Evolutionary conservation across 2,113 vertebrate species (phyloP).

Genomic region (Nothocercus nigrocapillus): DNA sequence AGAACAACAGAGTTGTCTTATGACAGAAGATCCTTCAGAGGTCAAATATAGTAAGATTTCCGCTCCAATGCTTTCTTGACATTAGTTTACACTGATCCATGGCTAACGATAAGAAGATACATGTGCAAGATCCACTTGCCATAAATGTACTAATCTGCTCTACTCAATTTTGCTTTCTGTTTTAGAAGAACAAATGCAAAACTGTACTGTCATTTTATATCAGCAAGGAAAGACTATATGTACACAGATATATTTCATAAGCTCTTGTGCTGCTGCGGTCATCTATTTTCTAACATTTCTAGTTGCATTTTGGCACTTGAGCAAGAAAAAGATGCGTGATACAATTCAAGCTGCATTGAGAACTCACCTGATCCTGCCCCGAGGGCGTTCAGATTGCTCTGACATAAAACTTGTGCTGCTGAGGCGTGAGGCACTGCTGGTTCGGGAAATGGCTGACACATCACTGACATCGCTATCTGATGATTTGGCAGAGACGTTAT

Average conservation of each 20-base stretch:
- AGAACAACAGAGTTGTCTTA: background rate
- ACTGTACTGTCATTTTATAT: background rate
- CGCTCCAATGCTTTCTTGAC: background rate
- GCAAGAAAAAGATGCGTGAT: background rate
- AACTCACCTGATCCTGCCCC: conserved; percentile 93
- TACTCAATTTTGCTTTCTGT: background rate
- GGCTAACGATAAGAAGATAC: background rate
- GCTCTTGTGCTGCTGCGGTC: too few species aligned
- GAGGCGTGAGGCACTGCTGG: conserved; percentile 98
- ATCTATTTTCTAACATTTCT: background rate
- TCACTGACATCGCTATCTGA: conserved; percentile 99
- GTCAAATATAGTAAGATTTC: background rate
- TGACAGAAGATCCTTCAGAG: background rate
- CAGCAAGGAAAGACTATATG: background rate
- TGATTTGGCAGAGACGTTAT: conserved; percentile 94
- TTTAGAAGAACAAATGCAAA: background rate
- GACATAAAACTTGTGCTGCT: conserved; percentile 99
- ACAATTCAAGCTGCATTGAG: background rate
- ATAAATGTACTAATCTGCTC: background rate
- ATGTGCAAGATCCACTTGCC: background rate
- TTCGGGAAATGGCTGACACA: conserved; percentile 92
- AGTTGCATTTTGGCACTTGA: background rate
- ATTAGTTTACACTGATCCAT: background rate
- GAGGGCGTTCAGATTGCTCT: conserved; percentile 93
- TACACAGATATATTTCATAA: background rate